phyloP scores from a whole-genome alignment of 1,140 invertebrate species.

The Brachionus sp. region DNA sequence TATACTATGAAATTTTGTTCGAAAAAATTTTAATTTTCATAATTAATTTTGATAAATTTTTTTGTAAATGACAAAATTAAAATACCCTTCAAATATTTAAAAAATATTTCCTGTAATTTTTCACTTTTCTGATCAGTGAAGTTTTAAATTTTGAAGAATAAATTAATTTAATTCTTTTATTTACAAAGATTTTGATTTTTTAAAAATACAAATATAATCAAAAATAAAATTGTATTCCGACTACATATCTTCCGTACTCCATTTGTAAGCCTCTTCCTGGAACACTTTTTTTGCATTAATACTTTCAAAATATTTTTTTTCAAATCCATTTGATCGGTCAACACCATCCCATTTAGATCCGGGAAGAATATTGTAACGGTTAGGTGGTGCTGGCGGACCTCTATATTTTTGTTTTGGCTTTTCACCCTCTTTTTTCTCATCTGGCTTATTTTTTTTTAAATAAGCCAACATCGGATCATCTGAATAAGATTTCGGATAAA shows the following conservation, averaged over 20 bases:
- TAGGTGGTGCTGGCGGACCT: slow-evolving; percentile 70
- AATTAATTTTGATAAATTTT: too few species aligned
- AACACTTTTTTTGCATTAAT: slow-evolving; percentile 72
- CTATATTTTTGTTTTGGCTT: slow-evolving; percentile 67
- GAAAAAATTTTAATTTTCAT: too few species aligned
- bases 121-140: too few species aligned
- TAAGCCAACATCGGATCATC: slow-evolving; percentile 86
- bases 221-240: slow-evolving; percentile 49
- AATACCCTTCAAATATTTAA: too few species aligned
- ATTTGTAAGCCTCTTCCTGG: slow-evolving; percentile 83
- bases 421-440: slow-evolving; percentile 58
- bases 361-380: slow-evolving; percentile 76
- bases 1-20: too few species aligned
- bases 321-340: slow-evolving; percentile 92
- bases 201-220: not conserved
- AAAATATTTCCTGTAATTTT: too few species aligned
- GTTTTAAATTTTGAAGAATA: too few species aligned
- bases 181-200: not conserved
- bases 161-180: not conserved
- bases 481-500: not conserved
- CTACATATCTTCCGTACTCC: slow-evolving; percentile 90
- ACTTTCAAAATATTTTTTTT: slow-evolving; percentile 79
- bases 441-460: slow-evolving; percentile 71
- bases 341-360: slow-evolving; percentile 97
- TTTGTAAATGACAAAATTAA: too few species aligned